Base-by-base conservation (phyloP, 2,888 invertebrate species). In the Argyresthia goedartella region DNA sequence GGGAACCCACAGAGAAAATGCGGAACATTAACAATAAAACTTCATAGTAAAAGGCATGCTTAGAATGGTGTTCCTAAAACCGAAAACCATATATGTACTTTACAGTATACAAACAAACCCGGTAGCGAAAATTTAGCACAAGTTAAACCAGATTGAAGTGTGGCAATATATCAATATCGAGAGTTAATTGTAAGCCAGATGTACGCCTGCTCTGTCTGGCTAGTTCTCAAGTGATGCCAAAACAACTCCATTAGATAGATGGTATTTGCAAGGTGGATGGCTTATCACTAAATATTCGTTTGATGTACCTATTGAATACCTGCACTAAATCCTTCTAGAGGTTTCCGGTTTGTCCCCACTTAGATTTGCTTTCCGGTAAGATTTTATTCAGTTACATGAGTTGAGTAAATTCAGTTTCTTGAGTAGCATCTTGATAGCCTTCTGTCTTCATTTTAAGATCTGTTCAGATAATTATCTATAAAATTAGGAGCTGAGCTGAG, bases 171-270 rank as follows among this genome's bases (percentile, higher is more conserved):
- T 80, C 76, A 79, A 69, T 69, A 8, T 68, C 65, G 67, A 66
- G 65, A 25, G 25, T 25, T 66, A 65, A 64, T 59, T 63, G 64
- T 65, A 69, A 76, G 71, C 81, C 84, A 85, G 84, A 85, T 76
- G 82, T 68, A 65, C 69, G 82, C 84, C 81, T 15, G 47, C 34
- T 47, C 47, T 69, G 76, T 74, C 77, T 80, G 81, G 81, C 81
- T 77, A 82, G 81, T 82, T 81, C 73, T 85, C 85, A 82, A 85
- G 85, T 82, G 81, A 48, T 34, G 14, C 70, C 64, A 69, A 76
- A 77, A 15, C 14, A 15, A 15, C 13, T 25, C 25, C 25, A 25
- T 25, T 25, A 44, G 14, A 44, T 44, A 15, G 44, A 44, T 10
- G 16, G 15, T 25, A 25, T 75, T 73, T 67, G 70, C 68, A 71